phyloP scores from a whole-genome alignment of 2,113 vertebrate genomes.

The Empidonax traillii region DNA sequence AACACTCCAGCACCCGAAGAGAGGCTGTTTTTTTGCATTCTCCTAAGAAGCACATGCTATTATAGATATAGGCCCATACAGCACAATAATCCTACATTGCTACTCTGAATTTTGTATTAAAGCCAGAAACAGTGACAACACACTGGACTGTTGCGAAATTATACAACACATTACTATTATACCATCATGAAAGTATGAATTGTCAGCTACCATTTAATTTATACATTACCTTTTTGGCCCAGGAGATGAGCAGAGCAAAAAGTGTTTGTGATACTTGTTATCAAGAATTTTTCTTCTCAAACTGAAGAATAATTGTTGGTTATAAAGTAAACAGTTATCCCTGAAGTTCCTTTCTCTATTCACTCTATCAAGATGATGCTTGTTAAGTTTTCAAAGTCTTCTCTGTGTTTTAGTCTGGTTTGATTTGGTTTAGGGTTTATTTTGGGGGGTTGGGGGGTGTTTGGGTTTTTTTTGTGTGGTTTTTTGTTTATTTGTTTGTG shows the following conservation, averaged over 20 bases:
- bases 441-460: rapidly evolving
- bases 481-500: too few species aligned
- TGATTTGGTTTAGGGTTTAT: neutral
- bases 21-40: neutral
- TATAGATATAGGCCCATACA: neutral
- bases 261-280: neutral
- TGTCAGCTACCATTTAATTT: neutral
- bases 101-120: neutral
- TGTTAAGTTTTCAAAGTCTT: neutral
- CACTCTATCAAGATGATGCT: neutral
- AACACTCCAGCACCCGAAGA: neutral
- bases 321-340: neutral
- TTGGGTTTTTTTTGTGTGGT: rapidly evolving
- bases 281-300: neutral
- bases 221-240: neutral
- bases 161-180: neutral
- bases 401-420: neutral
- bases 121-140: neutral
- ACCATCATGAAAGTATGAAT: neutral
- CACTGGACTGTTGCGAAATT: neutral
- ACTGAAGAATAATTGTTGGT: neutral
- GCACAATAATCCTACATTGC: neutral
- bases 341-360: neutral
- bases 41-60: neutral
- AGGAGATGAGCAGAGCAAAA: neutral